Conservation (phyloP, 2,113 vertebrate species). For the Pleuronectes platessa region DNA sequence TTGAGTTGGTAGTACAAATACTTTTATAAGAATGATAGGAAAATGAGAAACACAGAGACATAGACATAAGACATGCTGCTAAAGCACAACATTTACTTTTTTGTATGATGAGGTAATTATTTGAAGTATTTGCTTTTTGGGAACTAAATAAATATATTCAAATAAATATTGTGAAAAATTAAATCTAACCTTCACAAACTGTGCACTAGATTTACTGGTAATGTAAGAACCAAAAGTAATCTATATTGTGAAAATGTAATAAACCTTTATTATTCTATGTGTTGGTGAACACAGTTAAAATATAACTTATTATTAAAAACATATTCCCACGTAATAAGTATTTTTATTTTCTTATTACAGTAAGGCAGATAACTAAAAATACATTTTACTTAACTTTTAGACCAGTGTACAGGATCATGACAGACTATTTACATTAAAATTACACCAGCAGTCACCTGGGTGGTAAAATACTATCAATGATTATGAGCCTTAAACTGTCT, state of each 20-base stretch:
- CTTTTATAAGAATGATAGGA: neutral
- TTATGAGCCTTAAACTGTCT: constrained; percentile 1
- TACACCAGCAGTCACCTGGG: constrained; percentile 15
- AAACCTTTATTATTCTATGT: too few relatives aligned
- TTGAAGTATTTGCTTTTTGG: neutral
- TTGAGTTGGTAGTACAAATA: neutral
- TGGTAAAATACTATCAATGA: constrained; percentile 6
- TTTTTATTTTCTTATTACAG: constrained; percentile 7
- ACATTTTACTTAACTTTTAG: neutral
- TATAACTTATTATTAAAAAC: neutral
- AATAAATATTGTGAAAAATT: neutral
- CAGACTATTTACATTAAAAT: constrained; percentile 30
- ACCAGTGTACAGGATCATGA: neutral
- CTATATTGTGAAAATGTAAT: neutral
- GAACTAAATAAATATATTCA: neutral
- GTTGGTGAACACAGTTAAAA: neutral
- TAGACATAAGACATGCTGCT: too few relatives aligned
- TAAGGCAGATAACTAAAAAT: neutral
- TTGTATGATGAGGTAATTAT: neutral
- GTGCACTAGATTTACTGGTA: too few relatives aligned
- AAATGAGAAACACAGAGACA: neutral
- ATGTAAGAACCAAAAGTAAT: neutral
- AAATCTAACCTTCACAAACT: neutral
- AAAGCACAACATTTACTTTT: neutral
- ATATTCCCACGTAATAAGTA: constrained; percentile 4